Evolutionary conservation across 92 coral and sea anemone species (phyloP).

Genomic region (Umimayanthus chanpuru): DNA sequence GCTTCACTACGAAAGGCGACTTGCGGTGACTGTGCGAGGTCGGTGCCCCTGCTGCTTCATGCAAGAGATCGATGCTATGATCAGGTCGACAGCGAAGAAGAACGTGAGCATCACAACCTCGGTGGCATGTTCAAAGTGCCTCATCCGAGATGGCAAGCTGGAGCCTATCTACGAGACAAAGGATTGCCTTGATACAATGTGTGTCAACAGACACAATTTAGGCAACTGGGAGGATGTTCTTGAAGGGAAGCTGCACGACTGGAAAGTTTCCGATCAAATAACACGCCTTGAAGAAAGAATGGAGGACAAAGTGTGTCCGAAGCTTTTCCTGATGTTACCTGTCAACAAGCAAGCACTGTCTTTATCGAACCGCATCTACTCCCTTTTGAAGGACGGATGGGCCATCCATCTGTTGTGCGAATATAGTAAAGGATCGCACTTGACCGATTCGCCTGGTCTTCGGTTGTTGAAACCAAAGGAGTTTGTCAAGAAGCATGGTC

Average conservation of each 20-base stretch:
- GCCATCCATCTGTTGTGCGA: neutral
- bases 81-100: neutral
- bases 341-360: neutral
- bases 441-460: neutral
- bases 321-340: neutral
- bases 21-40: neutral
- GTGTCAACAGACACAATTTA: neutral
- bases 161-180: neutral
- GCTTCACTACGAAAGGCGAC: no score
- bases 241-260: neutral
- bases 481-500: slow-evolving; percentile 1
- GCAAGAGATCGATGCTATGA: neutral
- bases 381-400: neutral
- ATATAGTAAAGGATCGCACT: neutral
- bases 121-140: no score
- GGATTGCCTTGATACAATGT: neutral
- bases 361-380: neutral
- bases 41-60: neutral
- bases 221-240: neutral
- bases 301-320: slow-evolving; percentile 7
- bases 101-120: neutral
- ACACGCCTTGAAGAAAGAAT: neutral
- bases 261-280: neutral
- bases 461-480: neutral
- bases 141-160: neutral